phyloP scores from a whole-genome alignment of 2,113 vertebrate genomes.

The Siniperca knerii region DNA sequence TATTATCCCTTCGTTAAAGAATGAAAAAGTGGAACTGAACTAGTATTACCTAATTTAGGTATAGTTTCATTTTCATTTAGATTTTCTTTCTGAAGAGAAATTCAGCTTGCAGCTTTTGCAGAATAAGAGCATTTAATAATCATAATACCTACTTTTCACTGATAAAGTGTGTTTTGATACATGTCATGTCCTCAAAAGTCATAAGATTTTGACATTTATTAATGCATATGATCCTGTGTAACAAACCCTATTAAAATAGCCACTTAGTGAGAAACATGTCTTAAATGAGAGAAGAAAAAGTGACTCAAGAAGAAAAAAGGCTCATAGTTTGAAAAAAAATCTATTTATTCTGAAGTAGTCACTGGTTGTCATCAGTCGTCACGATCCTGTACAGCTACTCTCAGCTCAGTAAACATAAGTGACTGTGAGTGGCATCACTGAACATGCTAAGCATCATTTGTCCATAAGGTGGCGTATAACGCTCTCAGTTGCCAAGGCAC shows the following conservation, averaged over 20 bases:
- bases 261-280: neutral
- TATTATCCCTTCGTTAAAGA: constrained; percentile 52
- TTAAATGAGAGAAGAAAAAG: neutral
- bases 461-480: constrained; percentile 82
- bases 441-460: constrained; percentile 48
- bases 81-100: constrained; percentile 2
- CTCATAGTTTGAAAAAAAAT: neutral
- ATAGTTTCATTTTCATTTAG: constrained; percentile 44
- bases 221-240: neutral
- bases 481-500: constrained; percentile 62
- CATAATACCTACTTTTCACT: constrained; percentile 3
- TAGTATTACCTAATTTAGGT: constrained; percentile 63
- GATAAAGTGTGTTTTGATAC: neutral
- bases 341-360: constrained; percentile 11
- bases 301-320: neutral
- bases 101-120: constrained; percentile 2
- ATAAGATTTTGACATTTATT: neutral
- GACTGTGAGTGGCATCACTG: constrained; percentile 19
- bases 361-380: constrained; percentile 38
- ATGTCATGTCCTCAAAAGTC: neutral
- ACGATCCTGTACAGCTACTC: constrained; percentile 33
- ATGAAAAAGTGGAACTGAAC: constrained; percentile 46
- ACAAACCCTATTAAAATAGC: neutral
- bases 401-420: constrained; percentile 21
- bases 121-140: constrained; percentile 5